Percentiles rank a stretch among this genome's conserved stretches.
These are phyloP conservation scores for Spicauda simplicius DNA, from an alignment of 2,888 invertebrate species.

Conservation along the genomic window DNA sequence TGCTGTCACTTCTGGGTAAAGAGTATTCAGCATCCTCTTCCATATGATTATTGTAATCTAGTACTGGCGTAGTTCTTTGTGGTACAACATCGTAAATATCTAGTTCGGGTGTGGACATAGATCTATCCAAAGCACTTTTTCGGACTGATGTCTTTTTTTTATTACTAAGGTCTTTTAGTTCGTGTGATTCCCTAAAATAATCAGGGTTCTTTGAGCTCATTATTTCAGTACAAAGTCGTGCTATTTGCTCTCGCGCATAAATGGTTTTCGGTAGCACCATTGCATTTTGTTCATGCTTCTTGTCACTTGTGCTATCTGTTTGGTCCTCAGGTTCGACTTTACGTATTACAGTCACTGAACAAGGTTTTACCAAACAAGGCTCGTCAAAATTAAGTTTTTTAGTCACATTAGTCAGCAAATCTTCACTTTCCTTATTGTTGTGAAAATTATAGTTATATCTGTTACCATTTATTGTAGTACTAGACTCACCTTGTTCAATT, in stretches of 20 bases:
- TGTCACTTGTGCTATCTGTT: background rate
- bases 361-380: background rate
- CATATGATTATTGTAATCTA: background rate
- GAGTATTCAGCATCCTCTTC: background rate
- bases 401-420: background rate
- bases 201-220: background rate
- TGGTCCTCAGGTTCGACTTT: background rate
- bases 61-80: background rate
- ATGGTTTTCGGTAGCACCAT: background rate
- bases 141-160: background rate
- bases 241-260: background rate
- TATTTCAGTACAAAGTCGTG: background rate
- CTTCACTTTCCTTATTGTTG: background rate
- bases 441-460: background rate
- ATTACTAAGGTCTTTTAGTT: slow-evolving; percentile 1
- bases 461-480: background rate
- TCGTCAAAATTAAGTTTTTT: background rate
- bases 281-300: background rate
- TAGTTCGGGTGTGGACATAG: slow-evolving; percentile 12
- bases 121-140: background rate
- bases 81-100: slow-evolving; percentile 21
- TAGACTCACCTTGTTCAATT: background rate
- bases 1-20: background rate
- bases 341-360: background rate
- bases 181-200: background rate